A percentile compares a stretch with the other conserved stretches of the same genome.
These are phyloP conservation scores for Acanthochromis polyacanthus DNA, from an alignment of 2,113 vertebrate genomes.

Conservation along the genomic window DNA sequence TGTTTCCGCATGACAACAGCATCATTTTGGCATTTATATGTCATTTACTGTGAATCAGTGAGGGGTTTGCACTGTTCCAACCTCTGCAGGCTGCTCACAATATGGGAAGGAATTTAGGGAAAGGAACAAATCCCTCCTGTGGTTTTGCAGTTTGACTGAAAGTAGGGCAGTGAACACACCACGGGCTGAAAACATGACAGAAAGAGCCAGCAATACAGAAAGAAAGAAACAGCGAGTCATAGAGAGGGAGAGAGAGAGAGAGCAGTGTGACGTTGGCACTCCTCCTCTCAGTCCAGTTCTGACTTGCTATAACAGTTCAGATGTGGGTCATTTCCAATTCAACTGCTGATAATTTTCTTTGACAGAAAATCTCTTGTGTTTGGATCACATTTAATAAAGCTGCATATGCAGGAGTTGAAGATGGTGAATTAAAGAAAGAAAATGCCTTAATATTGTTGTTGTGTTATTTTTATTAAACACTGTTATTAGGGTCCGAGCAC, in stretches of 20 bases:
- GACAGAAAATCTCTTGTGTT: background rate
- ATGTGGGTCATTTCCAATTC: conserved; percentile 52
- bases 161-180: conserved; percentile 67
- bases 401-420: background rate
- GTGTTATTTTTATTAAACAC: background rate
- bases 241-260: conserved; percentile 16
- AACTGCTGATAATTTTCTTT: conserved; percentile 22
- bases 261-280: conserved; percentile 33
- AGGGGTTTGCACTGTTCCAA: conserved; percentile 4
- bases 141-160: conserved; percentile 60
- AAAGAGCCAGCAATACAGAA: conserved; percentile 31
- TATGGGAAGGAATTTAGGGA: conserved; percentile 52
- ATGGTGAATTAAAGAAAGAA: background rate
- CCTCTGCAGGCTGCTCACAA: conserved; percentile 11
- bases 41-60: background rate
- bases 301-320: conserved; percentile 38
- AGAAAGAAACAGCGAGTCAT: conserved; percentile 9
- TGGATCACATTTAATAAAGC: conserved; percentile 1
- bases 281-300: conserved; percentile 15
- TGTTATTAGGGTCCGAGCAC: no score
- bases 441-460: background rate
- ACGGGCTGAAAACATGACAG: conserved; percentile 45
- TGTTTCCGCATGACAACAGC: background rate
- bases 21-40: background rate
- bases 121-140: conserved; percentile 45